Evolutionary conservation across 2,113 vertebrate species (phyloP), one percentile per base, ranked within the genome.

Genomic region (Isichthys henryi): DNA sequence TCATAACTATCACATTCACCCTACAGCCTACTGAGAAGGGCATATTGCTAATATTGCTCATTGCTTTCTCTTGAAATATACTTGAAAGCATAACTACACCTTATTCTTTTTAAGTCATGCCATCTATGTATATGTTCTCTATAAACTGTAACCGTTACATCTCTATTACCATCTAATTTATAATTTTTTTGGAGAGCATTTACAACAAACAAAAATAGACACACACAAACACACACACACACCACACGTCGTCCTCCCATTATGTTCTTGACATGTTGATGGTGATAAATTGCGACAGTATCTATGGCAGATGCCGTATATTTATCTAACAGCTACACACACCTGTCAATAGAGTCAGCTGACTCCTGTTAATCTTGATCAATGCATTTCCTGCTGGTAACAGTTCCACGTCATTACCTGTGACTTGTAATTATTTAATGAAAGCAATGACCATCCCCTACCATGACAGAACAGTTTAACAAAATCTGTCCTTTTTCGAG

Each of bases 311-410:
- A 80, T 35, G 17, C 35, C 43, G 35, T 5, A 39, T 39, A 77
- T 15, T 7, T 39, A 77, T 39, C 23, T 31, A 77, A 23, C 43
- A 52, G 52, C 46, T n/a, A 45, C 39, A 77, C 53, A 62, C 77
- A 90, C 49, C 89, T 89, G 62, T 77, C 74, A 86, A 89, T 90
- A 46, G 46, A 87, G 90, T 90, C 58, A 91, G 89, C 82, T 17
- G 43, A 80, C 84, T 89, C 62, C 17, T 87, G 89, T 90, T 91
- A 88, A 90, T 92, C 89, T 88, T 88, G 86, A 92, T 92, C 87
- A 91, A 91, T 21, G 74, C 82, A 90, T 62, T 87, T 90, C 31
- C 90, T 84, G 45, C 45, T 84, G 45, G 46, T 84, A 84, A 84
- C 45, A 21, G 43, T 23, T 84, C 43, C 82, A 84, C 82, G 7